Conservation (phyloP, 1,140 invertebrate genomes). For the Drosophila eugracilis region DNA sequence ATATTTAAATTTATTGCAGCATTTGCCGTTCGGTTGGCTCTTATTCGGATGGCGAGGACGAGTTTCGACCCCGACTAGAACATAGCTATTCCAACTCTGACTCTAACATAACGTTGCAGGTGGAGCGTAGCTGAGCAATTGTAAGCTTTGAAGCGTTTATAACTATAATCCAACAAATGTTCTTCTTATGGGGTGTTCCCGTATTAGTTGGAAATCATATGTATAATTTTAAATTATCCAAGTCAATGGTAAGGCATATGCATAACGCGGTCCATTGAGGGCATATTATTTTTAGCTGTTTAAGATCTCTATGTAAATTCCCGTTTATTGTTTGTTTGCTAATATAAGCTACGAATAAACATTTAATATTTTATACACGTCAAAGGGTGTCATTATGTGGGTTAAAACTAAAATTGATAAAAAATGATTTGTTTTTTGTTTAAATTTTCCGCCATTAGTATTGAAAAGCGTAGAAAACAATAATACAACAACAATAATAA, state of each 20-base stretch:
- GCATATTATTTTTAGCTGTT: constrained; percentile 59
- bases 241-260: constrained; percentile 21
- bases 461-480: no score
- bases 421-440: no score
- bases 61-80: constrained; percentile 58
- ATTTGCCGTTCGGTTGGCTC: constrained; percentile 80
- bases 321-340: constrained; percentile 67
- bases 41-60: constrained; percentile 77
- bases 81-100: constrained; percentile 78
- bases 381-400: not conserved
- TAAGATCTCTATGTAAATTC: constrained; percentile 81
- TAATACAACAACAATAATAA: no score
- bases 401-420: no score
- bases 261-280: constrained; percentile 29
- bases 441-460: no score
- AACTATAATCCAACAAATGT: constrained; percentile 30
- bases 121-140: constrained; percentile 68
- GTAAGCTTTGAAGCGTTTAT: constrained; percentile 46
- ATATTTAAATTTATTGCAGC: constrained; percentile 19
- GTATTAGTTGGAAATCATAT: constrained; percentile 35
- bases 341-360: constrained; percentile 64
- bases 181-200: not conserved
- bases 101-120: constrained; percentile 71
- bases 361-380: constrained; percentile 57
- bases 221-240: constrained; percentile 58